A percentile compares a stretch with the other conserved stretches of the same genome.
phyloP scores from a whole-genome alignment of 1,140 invertebrate genomes.

The Oedothorax gibbosus region DNA sequence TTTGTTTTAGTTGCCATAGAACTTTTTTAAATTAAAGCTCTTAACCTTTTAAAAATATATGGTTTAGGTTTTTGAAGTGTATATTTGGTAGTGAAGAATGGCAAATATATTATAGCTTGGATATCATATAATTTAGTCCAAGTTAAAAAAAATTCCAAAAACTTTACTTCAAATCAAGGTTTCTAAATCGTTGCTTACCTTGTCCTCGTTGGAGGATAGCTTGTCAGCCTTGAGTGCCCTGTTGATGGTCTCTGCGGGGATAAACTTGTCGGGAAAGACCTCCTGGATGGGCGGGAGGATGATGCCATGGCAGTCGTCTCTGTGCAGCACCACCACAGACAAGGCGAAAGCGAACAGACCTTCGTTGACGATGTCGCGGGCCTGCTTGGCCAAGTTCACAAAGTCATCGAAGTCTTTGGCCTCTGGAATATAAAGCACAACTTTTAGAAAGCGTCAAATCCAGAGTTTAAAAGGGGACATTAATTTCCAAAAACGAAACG shows the following conservation, averaged over 20 bases:
- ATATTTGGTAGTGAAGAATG: too few relatives aligned
- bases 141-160: too few relatives aligned
- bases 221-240: slow-evolving; percentile 46
- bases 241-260: slow-evolving; percentile 53
- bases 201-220: slow-evolving; percentile 9
- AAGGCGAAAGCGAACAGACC: slow-evolving; percentile 53
- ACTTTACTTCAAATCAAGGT: too few relatives aligned
- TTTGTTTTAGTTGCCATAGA: too few relatives aligned
- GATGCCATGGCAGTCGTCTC: slow-evolving; percentile 52
- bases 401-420: slow-evolving; percentile 55
- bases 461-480: too few relatives aligned
- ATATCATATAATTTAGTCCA: too few relatives aligned
- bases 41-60: too few relatives aligned
- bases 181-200: background rate
- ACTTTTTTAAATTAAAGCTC: too few relatives aligned
- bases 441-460: too few relatives aligned
- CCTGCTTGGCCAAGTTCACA: slow-evolving; percentile 47
- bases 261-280: slow-evolving; percentile 54
- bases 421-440: background rate
- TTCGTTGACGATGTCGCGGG: slow-evolving; percentile 52
- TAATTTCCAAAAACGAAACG: too few relatives aligned
- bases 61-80: too few relatives aligned
- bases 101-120: too few relatives aligned
- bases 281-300: slow-evolving; percentile 54
- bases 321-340: slow-evolving; percentile 50